Base-by-base conservation (phyloP, 2,888 invertebrate genomes). In the Hemistola chrysoprasaria region DNA sequence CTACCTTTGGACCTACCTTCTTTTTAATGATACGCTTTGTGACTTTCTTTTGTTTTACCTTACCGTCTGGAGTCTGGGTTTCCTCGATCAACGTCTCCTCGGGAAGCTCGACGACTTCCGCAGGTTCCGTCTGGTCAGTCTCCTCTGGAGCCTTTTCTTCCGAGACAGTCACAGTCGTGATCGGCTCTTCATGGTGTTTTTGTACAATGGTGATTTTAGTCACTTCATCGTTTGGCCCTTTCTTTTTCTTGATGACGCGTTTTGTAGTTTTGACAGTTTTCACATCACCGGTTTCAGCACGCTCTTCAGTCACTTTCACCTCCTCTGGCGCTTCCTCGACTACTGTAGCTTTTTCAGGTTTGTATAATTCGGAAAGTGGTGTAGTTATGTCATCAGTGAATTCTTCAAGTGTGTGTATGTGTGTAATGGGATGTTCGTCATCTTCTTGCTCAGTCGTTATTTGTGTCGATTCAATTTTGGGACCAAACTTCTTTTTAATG, bases 391-490 rank as follows among this genome's bases (percentile, higher is more conserved):
- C 59, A 3, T 81, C 72, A 37, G 73, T 73, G 62, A 40, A 42
- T 35, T 59, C 54, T 9, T 62, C 51, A n/a, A 47, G 46, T 1
- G 39, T 55, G 41, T 56, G 56, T n/a, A 61, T 33, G 1, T 47
- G 40, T 1, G 52, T 35, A 0, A 59, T 48, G 3, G 59, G 58
- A 50, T 62, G 20, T 38, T 64, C 45, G 24, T 61, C 53, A 5
- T 78, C 70, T 44, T 73, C 71, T 49, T 79, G 76, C 42, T 67
- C 51, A 10, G 63, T 11, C 42, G 54, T 53, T 60, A 75, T 53
- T 63, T 78, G 23, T 47, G 72, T 56, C 53, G 79, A 59, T 59
- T 78, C 68, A 41, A 81, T 47, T 47, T 68, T 69, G 22, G 56
- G 60, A 9, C 66, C 76, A 22, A 65, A 52, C 47, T 69, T 61